Conservation (phyloP, 2,113 vertebrate genomes). For the Pangasianodon hypophthalmus region DNA sequence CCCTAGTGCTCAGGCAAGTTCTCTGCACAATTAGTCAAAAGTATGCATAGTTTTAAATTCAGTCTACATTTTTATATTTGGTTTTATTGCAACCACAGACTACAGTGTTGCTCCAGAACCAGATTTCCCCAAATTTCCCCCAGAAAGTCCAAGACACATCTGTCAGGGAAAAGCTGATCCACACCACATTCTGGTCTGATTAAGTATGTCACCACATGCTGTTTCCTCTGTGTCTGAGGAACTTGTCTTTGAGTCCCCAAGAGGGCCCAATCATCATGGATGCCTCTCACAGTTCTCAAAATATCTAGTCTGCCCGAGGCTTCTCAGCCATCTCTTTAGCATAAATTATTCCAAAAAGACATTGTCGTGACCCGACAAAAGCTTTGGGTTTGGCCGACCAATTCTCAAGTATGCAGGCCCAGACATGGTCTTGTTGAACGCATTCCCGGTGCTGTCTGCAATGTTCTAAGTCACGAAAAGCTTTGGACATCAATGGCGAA, state of each 20-base stretch:
- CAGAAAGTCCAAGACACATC: slow-evolving; percentile 9
- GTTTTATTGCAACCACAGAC: slow-evolving; percentile 20
- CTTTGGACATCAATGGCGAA: slow-evolving; percentile 18
- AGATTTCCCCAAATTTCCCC: neutral
- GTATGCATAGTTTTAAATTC: neutral
- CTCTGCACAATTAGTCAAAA: neutral
- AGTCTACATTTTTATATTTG: neutral
- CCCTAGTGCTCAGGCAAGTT: neutral
- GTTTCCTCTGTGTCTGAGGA: slow-evolving; percentile 47
- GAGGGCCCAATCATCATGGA: slow-evolving; percentile 42
- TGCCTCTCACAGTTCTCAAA: slow-evolving; percentile 4
- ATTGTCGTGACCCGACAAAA: slow-evolving; percentile 3
- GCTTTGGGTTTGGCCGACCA: slow-evolving; percentile 19
- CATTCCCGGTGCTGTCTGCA: slow-evolving; percentile 38
- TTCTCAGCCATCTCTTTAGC: slow-evolving; percentile 53
- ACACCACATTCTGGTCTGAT: slow-evolving; percentile 50
- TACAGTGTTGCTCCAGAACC: slow-evolving; percentile 4
- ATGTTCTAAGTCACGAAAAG: slow-evolving; percentile 39
- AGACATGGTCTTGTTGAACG: slow-evolving; percentile 5
- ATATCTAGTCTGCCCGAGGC: slow-evolving; percentile 55
- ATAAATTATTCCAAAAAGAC: slow-evolving; percentile 50
- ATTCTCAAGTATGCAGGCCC: slow-evolving; percentile 33
- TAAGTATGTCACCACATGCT: slow-evolving; percentile 54
- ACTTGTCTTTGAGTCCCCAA: slow-evolving; percentile 33
- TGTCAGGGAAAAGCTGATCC: slow-evolving; percentile 17